A percentile compares a stretch with the other conserved stretches of the same genome.
Conservation (phyloP, 2,888 invertebrate genomes). For the Thalpophila matura region DNA sequence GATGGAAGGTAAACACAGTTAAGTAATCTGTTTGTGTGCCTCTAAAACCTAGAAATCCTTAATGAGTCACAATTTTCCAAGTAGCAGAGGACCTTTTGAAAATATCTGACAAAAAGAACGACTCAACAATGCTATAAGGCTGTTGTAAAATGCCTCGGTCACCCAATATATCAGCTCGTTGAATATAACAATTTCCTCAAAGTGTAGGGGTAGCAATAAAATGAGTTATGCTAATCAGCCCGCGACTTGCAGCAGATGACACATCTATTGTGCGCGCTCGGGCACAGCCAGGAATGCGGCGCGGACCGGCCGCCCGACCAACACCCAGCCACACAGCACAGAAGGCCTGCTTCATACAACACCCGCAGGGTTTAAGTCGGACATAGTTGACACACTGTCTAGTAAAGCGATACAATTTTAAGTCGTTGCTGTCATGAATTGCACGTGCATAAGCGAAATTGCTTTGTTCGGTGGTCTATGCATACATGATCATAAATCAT, state of each 20-base stretch:
- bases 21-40: no score
- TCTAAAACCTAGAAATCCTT: no score
- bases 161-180: slow-evolving; percentile 8
- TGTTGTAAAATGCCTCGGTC: neutral
- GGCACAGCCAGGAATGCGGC: slow-evolving; percentile 43
- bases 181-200: slow-evolving; percentile 22
- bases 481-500: neutral
- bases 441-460: neutral
- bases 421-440: neutral
- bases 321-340: neutral
- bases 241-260: slow-evolving; percentile 53
- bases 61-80: neutral
- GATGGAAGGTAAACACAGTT: no score
- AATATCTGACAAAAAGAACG: neutral
- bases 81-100: neutral
- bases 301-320: slow-evolving; percentile 12
- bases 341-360: slow-evolving; percentile 9
- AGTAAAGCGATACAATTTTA: no score
- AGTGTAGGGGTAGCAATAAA: slow-evolving; percentile 29
- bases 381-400: neutral
- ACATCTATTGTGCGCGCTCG: slow-evolving; percentile 47
- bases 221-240: slow-evolving; percentile 53
- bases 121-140: no score
- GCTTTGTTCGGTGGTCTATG: no score
- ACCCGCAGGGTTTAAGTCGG: no score